Base-by-base conservation (phyloP, 2,888 invertebrate genomes). In the Dendrolimus houi region DNA sequence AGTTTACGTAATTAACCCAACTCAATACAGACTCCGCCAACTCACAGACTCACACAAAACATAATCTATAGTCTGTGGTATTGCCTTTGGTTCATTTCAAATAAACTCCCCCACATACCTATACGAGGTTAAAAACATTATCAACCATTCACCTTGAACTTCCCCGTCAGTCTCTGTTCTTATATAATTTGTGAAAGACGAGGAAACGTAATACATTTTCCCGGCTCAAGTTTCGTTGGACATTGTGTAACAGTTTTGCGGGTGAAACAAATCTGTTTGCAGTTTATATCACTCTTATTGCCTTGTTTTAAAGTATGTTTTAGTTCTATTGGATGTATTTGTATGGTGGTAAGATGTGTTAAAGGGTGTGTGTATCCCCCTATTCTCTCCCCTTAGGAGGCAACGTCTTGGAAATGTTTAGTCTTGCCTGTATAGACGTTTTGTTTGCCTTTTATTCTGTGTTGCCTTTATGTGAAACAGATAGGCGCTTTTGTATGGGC, bases 381-480 rank as follows among this genome's bases (percentile, higher is more conserved):
- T 56, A 62, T 59, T 74, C 58, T 72, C 67, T 64, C 63, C 60
- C 66, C 66, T 74, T 77, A 71, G 66, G 60, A 71, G 75, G 74
- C 85, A 77, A 69, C 81, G 85, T 87, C 87, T 87, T 87, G 86
- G 82, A 81, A 84, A 83, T 81, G 84, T 81, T 85, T 81, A 83
- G 86, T 83, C 79, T 79, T 79, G 78, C 77, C 73, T 78, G 78
- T 81, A 82, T 81, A 86, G 78, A 77, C 72, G 78, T 84, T 86
- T 87, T 87, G 85, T 87, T 87, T 84, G 81, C 72, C 75, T 79
- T 81, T 79, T 83, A 81, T 85, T 83, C 79, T 77, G 65, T 64
- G 67, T 66, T 61, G 72, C 82, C 78, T 83, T 83, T 80, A 83
- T 77, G 75, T 74, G 72, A 47, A 47, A 47, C 47, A 47, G 47